Evolutionary conservation across 2,797 vertebrate species (phyloP).

Genomic region (Lemur catta): DNA sequence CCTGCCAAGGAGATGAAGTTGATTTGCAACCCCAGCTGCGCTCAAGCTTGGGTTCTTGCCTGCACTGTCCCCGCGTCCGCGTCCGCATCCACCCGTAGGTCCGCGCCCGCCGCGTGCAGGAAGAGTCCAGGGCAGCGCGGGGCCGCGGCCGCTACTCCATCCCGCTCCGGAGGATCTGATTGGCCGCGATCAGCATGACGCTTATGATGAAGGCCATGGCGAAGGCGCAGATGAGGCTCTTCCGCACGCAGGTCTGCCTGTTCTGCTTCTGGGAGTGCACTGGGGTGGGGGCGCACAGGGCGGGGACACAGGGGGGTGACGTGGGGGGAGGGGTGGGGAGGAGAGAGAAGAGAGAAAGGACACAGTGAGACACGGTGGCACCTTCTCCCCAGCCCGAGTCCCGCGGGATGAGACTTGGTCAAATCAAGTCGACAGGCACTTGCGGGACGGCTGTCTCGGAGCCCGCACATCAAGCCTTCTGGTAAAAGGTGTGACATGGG

Average conservation of each 20-base stretch:
- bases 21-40: constrained; percentile 83
- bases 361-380: neutral
- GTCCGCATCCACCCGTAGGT: constrained; percentile 63
- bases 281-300: constrained; percentile 23
- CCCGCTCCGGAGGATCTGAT: constrained; percentile 99
- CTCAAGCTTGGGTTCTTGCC: constrained; percentile 86
- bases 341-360: neutral
- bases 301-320: neutral
- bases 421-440: neutral
- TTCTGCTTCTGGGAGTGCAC: constrained; percentile 93
- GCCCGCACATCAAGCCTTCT: neutral
- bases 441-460: fast-evolving
- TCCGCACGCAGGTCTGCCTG: constrained; percentile 94
- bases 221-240: constrained; percentile 99
- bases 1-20: constrained; percentile 92
- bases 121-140: constrained; percentile 87
- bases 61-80: constrained; percentile 62
- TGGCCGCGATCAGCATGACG: constrained; percentile 99
- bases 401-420: neutral
- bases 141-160: constrained; percentile 90
- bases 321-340: too few species aligned
- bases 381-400: neutral
- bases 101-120: constrained; percentile 79
- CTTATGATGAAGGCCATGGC: constrained; percentile 99
- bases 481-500: neutral